Conservation (phyloP, 2,888 invertebrate species). For the Tipula lateralis region DNA sequence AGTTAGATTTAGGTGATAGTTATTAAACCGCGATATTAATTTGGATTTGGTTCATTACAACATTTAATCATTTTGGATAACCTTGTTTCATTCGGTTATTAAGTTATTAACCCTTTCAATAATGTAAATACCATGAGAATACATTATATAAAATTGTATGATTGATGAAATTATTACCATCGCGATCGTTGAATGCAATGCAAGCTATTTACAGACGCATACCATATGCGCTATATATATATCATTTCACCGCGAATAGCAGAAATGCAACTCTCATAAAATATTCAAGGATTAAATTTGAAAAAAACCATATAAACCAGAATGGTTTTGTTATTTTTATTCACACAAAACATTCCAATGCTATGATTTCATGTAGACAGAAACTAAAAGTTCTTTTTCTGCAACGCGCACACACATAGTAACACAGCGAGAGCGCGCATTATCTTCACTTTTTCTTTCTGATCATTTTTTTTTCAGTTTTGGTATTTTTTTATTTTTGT, state of each 20-base stretch:
- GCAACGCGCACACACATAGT: neutral
- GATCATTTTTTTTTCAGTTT: neutral
- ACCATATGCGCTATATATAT: neutral
- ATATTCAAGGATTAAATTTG: neutral
- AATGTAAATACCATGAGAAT: neutral
- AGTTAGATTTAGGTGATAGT: neutral
- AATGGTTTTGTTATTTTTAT: neutral
- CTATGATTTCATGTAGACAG: neutral
- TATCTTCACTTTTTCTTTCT: conserved; percentile 24
- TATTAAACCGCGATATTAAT: neutral
- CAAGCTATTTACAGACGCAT: neutral
- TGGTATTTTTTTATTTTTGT: neutral
- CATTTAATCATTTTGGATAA: neutral
- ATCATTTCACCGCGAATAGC: neutral
- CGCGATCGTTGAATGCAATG: neutral
- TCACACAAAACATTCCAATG: neutral
- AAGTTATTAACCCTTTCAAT: neutral
- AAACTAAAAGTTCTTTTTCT: neutral
- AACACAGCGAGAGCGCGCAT: neutral
- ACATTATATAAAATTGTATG: too few relatives aligned
- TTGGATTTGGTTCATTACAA: conserved; percentile 20
- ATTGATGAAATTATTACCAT: neutral
- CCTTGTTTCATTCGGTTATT: neutral
- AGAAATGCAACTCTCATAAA: neutral
- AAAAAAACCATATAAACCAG: neutral